Conservation (phyloP, 1,140 invertebrate species). For the Drosophila miranda region DNA sequence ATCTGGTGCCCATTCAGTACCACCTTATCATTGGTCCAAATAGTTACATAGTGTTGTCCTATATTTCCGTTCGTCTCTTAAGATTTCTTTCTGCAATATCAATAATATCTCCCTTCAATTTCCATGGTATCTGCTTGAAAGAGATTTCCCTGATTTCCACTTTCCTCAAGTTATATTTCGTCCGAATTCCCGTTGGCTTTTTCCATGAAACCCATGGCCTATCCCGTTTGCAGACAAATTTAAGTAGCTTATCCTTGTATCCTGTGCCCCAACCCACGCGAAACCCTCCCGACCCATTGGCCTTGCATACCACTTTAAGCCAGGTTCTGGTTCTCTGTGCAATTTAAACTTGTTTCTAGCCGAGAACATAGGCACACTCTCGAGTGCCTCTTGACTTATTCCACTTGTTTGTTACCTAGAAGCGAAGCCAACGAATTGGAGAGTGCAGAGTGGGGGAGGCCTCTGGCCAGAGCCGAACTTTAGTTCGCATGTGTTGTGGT, state of each 20-base stretch:
- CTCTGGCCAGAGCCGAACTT: constrained; percentile 45
- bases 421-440: constrained; percentile 13
- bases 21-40: no score
- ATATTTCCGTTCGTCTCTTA: no score
- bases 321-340: constrained; percentile 15
- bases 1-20: no score
- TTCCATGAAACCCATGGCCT: constrained; percentile 4
- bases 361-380: constrained; percentile 51
- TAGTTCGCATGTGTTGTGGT: constrained; percentile 77
- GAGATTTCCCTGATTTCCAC: no score
- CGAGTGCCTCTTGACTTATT: constrained; percentile 71
- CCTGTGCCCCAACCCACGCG: not conserved
- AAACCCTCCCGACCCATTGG: no score
- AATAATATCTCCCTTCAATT: not conserved
- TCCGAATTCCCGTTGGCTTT: constrained; percentile 22
- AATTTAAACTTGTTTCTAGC: constrained; percentile 62
- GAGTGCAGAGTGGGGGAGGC: constrained; percentile 7
- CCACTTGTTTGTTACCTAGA: constrained; percentile 73
- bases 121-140: not conserved
- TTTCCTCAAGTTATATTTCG: no score
- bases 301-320: constrained; percentile 33
- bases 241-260: constrained; percentile 61
- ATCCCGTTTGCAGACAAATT: constrained; percentile 26
- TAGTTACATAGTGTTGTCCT: no score
- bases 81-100: no score